Conservation (phyloP, 2,113 vertebrate species). For the Pyrgilauda ruficollis region DNA sequence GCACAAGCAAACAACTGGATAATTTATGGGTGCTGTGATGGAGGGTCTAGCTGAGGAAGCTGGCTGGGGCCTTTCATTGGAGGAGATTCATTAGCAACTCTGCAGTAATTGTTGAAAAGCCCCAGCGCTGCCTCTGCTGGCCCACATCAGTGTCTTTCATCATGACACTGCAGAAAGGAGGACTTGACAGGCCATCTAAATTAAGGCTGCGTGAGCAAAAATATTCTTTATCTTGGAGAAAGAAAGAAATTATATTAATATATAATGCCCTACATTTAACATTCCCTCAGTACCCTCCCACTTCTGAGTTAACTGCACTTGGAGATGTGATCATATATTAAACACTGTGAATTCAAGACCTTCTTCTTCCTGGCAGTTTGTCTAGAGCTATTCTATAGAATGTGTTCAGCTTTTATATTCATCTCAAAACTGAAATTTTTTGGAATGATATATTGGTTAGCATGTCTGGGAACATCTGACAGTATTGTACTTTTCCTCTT, state of each 20-base stretch:
- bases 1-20: not conserved
- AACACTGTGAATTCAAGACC: not conserved
- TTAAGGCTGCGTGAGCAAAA: not conserved
- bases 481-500: not conserved
- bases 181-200: slow-evolving; percentile 7
- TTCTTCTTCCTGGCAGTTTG: not conserved
- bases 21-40: not conserved
- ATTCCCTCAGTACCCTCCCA: slow-evolving; percentile 59
- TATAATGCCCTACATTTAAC: slow-evolving; percentile 27
- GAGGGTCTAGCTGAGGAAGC: not conserved
- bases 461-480: not conserved
- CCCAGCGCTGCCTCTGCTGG: not conserved
- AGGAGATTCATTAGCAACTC: not conserved
- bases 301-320: not conserved
- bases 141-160: slow-evolving; percentile 35
- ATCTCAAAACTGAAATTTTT: not conserved
- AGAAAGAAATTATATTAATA: slow-evolving; percentile 56
- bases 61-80: not conserved
- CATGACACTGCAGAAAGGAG: not conserved
- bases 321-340: slow-evolving; percentile 6
- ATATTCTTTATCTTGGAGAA: slow-evolving; percentile 21
- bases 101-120: not conserved
- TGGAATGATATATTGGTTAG: not conserved
- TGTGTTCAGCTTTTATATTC: not conserved
- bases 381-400: not conserved